Percentiles rank a stretch among this genome's conserved stretches.
phyloP scores from a whole-genome alignment of 1,140 invertebrate species.

The Heliothis virescens region DNA sequence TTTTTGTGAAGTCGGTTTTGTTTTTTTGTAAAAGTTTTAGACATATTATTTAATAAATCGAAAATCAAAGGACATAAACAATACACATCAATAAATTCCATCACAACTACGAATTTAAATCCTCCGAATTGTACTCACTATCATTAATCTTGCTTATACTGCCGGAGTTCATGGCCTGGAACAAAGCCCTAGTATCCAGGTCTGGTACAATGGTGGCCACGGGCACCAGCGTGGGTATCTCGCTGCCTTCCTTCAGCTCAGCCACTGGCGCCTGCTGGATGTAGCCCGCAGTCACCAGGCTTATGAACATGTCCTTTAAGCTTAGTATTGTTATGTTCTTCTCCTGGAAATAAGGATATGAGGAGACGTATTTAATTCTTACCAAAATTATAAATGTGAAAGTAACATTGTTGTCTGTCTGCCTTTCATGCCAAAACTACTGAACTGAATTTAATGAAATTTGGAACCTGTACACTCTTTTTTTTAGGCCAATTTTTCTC shows the following conservation, averaged over 20 bases:
- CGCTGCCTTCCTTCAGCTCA: conserved; percentile 73
- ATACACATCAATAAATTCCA: too few relatives aligned
- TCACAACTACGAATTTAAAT: neutral
- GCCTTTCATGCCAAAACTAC: too few relatives aligned
- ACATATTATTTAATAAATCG: too few relatives aligned
- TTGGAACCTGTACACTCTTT: too few relatives aligned
- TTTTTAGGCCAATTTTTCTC: too few relatives aligned
- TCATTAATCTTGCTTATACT: conserved; percentile 73
- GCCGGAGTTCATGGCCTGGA: conserved; percentile 67
- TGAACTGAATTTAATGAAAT: too few relatives aligned
- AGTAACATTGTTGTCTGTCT: too few relatives aligned
- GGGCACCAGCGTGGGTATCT: conserved; percentile 76
- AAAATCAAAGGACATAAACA: too few relatives aligned
- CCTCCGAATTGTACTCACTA: conserved; percentile 64
- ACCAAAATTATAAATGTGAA: too few relatives aligned
- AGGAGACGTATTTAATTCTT: too few relatives aligned
- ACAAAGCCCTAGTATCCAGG: conserved; percentile 77
- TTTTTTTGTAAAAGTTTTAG: too few relatives aligned
- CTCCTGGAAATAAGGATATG: conserved; percentile 73
- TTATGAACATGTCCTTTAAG: conserved; percentile 81
- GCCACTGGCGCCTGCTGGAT: conserved; percentile 79
- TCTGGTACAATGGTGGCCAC: conserved; percentile 83
- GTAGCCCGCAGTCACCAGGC: conserved; percentile 80
- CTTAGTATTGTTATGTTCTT: conserved; percentile 77
- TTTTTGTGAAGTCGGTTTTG: too few relatives aligned